Evolutionary conservation across 2,113 vertebrate species (phyloP).

Genomic region (Austrofundulus limnaeus): DNA sequence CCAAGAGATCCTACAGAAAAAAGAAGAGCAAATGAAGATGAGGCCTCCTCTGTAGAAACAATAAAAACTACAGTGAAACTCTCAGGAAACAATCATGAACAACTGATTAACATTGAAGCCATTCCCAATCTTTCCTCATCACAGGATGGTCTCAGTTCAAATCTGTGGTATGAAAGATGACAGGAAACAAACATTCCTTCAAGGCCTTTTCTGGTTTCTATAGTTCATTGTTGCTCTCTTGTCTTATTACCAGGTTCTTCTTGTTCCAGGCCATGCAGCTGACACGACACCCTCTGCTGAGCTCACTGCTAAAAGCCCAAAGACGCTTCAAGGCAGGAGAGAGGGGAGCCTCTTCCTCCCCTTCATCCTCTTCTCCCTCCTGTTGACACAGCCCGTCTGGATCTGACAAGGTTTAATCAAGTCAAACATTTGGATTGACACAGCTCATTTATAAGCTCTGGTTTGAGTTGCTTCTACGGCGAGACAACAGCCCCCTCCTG

Average conservation of each 20-base stretch:
- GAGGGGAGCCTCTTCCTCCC: not conserved
- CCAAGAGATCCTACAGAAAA: constrained; percentile 85
- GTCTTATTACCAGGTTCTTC: constrained; percentile 80
- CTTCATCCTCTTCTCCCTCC: not conserved
- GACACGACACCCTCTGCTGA: constrained; percentile 79
- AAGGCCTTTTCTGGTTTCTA: no score
- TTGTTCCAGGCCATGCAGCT: constrained; percentile 90
- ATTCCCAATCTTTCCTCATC: no score
- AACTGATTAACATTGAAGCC: no score
- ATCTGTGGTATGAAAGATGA: no score
- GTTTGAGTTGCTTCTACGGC: not conserved
- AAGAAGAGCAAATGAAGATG: rapidly evolving
- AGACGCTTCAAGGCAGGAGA: constrained; percentile 79
- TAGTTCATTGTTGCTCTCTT: not conserved
- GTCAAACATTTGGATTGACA: not conserved
- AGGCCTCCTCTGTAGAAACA: no score
- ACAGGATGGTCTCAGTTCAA: no score
- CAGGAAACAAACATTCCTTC: no score
- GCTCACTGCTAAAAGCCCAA: constrained; percentile 85
- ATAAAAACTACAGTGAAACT: no score
- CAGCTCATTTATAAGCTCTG: not conserved
- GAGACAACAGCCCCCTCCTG: not conserved
- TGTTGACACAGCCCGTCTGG: constrained; percentile 7
- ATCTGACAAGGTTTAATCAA: constrained; percentile 58
- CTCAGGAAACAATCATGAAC: no score